Percentiles rank a stretch among this genome's conserved stretches.
Evolutionary conservation across 2,113 vertebrate species (phyloP).

Genomic region (Pipa parva): DNA sequence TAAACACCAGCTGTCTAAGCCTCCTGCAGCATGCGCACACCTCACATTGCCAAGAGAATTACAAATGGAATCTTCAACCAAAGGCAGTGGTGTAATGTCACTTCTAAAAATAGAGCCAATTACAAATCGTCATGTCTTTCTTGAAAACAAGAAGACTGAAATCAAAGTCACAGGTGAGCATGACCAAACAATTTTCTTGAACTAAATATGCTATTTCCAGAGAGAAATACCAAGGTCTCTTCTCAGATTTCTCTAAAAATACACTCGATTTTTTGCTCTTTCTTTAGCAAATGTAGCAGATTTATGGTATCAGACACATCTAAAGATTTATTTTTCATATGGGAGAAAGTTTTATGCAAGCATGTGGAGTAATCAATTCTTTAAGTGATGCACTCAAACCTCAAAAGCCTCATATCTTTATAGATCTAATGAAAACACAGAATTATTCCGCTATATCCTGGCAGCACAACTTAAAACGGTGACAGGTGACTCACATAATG

Average conservation of each 20-base stretch:
- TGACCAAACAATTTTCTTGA: not conserved
- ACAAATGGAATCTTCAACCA: constrained; percentile 9
- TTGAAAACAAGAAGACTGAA: not conserved
- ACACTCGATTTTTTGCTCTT: too few relatives aligned
- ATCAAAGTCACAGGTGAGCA: not conserved
- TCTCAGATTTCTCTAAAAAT: not conserved
- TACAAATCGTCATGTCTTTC: not conserved
- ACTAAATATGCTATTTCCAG: not conserved
- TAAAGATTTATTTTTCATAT: too few relatives aligned
- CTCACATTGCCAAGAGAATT: constrained; percentile 29
- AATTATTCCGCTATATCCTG: too few relatives aligned
- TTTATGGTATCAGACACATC: too few relatives aligned
- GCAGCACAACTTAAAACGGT: too few relatives aligned
- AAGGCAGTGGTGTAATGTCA: not conserved
- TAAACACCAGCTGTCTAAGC: constrained; percentile 29
- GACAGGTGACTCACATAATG: too few relatives aligned
- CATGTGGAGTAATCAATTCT: too few relatives aligned
- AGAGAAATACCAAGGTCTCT: not conserved
- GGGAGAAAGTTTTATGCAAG: too few relatives aligned
- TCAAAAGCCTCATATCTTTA: too few relatives aligned
- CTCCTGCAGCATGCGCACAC: not conserved
- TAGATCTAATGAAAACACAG: too few relatives aligned
- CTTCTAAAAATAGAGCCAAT: not conserved
- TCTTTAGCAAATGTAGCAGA: too few relatives aligned
- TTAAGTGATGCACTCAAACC: too few relatives aligned